Evolutionary conservation across 2,888 invertebrate genomes (phyloP).

Genomic region (Troglohyphantes excavatus): DNA sequence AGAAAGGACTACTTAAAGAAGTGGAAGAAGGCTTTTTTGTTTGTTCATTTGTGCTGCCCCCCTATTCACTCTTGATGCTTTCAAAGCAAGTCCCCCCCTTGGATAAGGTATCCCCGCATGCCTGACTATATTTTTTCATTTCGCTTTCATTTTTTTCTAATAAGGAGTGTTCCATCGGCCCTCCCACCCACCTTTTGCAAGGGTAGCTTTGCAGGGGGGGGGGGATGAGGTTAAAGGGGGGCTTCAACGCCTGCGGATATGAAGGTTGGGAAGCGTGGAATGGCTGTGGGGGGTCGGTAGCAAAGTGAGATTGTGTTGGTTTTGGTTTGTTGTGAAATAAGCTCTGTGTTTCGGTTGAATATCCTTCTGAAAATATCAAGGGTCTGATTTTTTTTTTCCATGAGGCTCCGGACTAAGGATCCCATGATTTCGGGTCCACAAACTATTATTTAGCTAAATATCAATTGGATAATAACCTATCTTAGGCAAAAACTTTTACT

Average conservation of each 20-base stretch:
- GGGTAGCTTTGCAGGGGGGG: background rate
- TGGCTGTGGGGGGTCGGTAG: background rate
- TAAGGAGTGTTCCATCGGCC: background rate
- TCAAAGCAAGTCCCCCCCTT: background rate
- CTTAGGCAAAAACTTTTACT: too few species aligned
- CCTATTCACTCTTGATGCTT: too few species aligned
- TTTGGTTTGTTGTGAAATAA: too few species aligned
- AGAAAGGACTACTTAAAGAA: constrained; percentile 2
- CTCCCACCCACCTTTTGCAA: background rate
- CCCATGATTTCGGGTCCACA: too few species aligned
- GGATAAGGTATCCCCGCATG: constrained; percentile 4
- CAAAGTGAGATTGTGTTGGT: background rate
- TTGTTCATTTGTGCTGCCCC: background rate
- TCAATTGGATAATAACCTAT: too few species aligned
- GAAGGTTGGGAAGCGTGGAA: background rate
- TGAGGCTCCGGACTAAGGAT: too few species aligned
- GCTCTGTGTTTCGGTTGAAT: too few species aligned
- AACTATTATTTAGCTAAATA: too few species aligned
- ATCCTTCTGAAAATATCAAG: too few species aligned
- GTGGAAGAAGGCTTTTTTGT: background rate
- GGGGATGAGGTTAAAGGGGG: background rate
- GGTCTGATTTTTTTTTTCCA: too few species aligned
- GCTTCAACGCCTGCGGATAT: background rate
- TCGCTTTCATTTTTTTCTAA: background rate
- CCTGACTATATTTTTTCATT: background rate